Evolutionary conservation across 1,140 invertebrate genomes (phyloP).

Genomic region (Zaprionus ornatus): DNA sequence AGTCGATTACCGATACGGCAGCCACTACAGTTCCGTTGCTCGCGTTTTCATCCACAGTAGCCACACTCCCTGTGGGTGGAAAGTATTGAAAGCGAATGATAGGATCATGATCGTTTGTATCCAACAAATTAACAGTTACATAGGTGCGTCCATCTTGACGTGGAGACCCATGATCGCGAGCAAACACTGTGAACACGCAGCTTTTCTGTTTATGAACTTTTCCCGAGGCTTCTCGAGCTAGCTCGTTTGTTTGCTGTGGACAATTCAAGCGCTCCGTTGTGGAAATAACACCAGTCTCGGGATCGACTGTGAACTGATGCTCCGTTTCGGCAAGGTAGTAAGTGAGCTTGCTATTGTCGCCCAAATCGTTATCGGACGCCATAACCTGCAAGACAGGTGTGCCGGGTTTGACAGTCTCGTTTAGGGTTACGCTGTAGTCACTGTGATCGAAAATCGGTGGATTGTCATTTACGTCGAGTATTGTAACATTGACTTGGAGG

Average conservation of each 20-base stretch:
- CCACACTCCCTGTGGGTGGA: constrained; percentile 91
- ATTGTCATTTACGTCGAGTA: constrained; percentile 97
- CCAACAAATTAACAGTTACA: constrained; percentile 96
- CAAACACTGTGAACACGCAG: constrained; percentile 97
- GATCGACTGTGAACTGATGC: constrained; percentile 94
- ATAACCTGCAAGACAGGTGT: constrained; percentile 94
- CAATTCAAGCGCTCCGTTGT: constrained; percentile 92
- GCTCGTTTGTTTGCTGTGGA: constrained; percentile 83
- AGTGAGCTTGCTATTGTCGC: constrained; percentile 95
- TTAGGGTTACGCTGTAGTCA: constrained; percentile 95
- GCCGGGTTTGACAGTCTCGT: constrained; percentile 95
- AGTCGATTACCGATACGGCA: constrained; percentile 95
- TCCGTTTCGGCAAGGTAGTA: constrained; percentile 94
- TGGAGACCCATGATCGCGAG: constrained; percentile 95
- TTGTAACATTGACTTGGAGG: constrained; percentile 94
- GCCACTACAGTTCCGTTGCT: constrained; percentile 95
- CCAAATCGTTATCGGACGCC: constrained; percentile 95
- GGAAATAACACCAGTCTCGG: constrained; percentile 93
- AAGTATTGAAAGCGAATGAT: constrained; percentile 95
- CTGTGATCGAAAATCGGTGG: constrained; percentile 96
- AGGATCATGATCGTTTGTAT: constrained; percentile 98
- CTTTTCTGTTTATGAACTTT: constrained; percentile 88
- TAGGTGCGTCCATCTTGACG: constrained; percentile 96
- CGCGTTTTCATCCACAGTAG: constrained; percentile 97
- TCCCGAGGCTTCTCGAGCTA: constrained; percentile 62